Conservation (phyloP, 2,797 vertebrate genomes). For the Echeneis naucrates region DNA sequence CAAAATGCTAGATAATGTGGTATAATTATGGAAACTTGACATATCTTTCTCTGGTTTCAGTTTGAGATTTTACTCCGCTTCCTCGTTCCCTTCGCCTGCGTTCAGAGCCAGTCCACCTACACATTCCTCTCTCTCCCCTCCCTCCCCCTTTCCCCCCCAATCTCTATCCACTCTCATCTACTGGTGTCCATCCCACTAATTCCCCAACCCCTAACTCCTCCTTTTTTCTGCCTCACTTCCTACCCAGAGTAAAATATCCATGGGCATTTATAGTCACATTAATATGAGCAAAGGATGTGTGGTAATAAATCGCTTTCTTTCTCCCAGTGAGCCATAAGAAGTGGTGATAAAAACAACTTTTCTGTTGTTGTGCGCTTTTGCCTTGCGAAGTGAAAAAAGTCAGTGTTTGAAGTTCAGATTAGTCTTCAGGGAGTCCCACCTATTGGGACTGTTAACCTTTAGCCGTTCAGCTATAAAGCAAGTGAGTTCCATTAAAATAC, state of each 20-base stretch:
- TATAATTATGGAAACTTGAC: conserved; percentile 59
- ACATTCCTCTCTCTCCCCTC: conserved; percentile 46
- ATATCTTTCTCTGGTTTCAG: conserved; percentile 49
- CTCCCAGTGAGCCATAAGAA: conserved; percentile 75
- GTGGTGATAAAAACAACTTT: conserved; percentile 81
- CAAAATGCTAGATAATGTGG: conserved; percentile 61
- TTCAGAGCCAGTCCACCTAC: conserved; percentile 39
- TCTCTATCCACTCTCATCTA: conserved; percentile 32
- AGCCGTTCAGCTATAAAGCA: conserved; percentile 91
- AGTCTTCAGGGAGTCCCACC: conserved; percentile 87
- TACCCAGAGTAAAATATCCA: conserved; percentile 75
- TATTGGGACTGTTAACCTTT: conserved; percentile 93
- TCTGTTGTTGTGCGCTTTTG: conserved; percentile 86
- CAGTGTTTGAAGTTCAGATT: conserved; percentile 87
- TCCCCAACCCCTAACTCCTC: conserved; percentile 65
- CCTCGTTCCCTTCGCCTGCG: conserved; percentile 25
- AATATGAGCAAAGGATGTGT: conserved; percentile 84
- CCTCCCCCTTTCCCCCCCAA: conserved; percentile 12
- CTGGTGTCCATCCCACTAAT: conserved; percentile 57
- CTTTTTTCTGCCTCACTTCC: conserved; percentile 74
- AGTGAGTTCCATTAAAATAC: conserved; percentile 90
- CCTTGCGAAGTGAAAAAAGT: conserved; percentile 73
- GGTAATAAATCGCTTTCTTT: conserved; percentile 85
- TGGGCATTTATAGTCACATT: conserved; percentile 85
- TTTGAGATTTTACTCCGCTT: conserved; percentile 46